Evolutionary conservation across 2,797 vertebrate genomes (phyloP).

Genomic region (Sebastes hopkinsi): DNA sequence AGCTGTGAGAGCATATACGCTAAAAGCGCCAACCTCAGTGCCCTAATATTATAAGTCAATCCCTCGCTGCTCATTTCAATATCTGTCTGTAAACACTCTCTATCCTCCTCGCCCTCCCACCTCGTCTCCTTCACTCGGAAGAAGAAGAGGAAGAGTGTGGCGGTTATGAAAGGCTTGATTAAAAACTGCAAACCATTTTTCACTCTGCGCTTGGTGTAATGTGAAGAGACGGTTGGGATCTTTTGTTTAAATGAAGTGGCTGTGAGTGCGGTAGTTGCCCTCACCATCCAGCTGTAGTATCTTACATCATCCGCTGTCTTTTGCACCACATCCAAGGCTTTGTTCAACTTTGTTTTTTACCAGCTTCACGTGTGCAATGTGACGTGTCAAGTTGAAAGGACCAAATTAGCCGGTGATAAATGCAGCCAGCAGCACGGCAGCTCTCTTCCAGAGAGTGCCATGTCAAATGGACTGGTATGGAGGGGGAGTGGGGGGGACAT

Average conservation of each 20-base stretch:
- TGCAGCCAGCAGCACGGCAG: constrained; percentile 10
- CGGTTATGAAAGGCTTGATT: constrained; percentile 64
- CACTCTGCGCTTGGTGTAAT: constrained; percentile 24
- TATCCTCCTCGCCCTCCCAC: neutral
- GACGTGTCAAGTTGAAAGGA: constrained; percentile 48
- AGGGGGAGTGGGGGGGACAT: constrained; percentile 25
- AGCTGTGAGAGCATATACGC: neutral
- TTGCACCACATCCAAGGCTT: constrained; percentile 8
- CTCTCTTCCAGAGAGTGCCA: constrained; percentile 55
- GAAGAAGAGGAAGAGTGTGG: constrained; percentile 20
- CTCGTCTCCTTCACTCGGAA: constrained; percentile 8
- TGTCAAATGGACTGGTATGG: constrained; percentile 60
- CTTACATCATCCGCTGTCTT: constrained; percentile 36
- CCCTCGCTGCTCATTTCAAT: constrained; percentile 42
- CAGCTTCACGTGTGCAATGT: constrained; percentile 29
- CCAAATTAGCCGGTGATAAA: constrained; percentile 53
- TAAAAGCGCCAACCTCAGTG: neutral
- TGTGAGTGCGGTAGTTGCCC: constrained; percentile 11
- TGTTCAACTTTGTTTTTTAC: constrained; percentile 12
- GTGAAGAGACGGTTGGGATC: constrained; percentile 37
- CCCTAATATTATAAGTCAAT: constrained; percentile 16
- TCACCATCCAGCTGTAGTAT: constrained; percentile 13
- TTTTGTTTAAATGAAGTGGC: constrained; percentile 55
- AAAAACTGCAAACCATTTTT: constrained; percentile 62
- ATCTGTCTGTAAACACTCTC: constrained; percentile 48